Base-by-base conservation (phyloP, 2,888 invertebrate genomes). In the Thereva unica region DNA sequence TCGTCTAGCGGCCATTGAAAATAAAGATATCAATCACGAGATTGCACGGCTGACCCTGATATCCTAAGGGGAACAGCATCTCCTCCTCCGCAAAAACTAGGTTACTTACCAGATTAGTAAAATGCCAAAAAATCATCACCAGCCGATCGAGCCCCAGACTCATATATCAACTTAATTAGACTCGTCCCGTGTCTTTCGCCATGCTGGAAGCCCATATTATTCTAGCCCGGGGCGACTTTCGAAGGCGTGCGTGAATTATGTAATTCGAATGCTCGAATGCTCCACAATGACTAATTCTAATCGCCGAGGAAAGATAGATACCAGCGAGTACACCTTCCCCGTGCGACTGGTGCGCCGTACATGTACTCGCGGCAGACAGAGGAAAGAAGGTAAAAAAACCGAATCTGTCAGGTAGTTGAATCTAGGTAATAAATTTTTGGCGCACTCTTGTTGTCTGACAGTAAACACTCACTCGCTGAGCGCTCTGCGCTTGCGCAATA, bases 141-240 rank as follows among this genome's bases (percentile, higher is more conserved):
- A 57, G 42, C 42, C 57, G 44, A 57, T 57, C 42, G 23, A 57
- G 45, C 37, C 45, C 63, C 63, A 50, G 63, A 63, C 63, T 42
- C 34, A 63, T 63, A 63, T 63, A 63, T 63, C 63, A 63, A 63
- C 52, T 63, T 63, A 63, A 63, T 63, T 63, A 63, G 63, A 63
- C 63, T 52, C 63, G 61, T 61, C 61, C 50, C 61, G 61, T 23
- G 23, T 61, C 61, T 61, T 63, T 63, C 63, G 45, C 57, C 57
- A 57, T 57, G 45, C 45, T 45, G n/a, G 57, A 42, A 57, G 34
- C 44, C n/a, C 57, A 23, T 23, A 23, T 23, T 57, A 45, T 57
- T 57, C 57, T 23, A 44, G 57, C 57, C 57, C 44, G 45, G 45
- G 45, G 57, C 44, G 57, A 45, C 35, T 10, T 42, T 35, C 34